phyloP scores from a whole-genome alignment of 2,797 vertebrate species.

The Phoebastria nigripes region DNA sequence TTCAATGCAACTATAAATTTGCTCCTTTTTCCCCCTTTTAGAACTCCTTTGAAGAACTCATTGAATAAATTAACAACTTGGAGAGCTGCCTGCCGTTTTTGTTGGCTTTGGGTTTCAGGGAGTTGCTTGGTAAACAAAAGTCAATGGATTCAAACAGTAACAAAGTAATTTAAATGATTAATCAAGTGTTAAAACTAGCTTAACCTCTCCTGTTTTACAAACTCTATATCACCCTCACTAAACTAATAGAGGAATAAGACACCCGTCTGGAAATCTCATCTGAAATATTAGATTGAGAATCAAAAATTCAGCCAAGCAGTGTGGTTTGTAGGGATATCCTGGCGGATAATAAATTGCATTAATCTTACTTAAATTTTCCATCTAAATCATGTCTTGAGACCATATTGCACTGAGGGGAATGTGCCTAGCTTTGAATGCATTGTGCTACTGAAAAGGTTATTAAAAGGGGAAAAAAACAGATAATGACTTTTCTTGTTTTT shows the following conservation, averaged over 20 bases:
- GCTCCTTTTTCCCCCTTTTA: slow-evolving; percentile 47
- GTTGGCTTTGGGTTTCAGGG: slow-evolving; percentile 75
- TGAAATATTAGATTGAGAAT: slow-evolving; percentile 83
- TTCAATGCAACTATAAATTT: slow-evolving; percentile 72
- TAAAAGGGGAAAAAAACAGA: slow-evolving; percentile 51
- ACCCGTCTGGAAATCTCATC: slow-evolving; percentile 96
- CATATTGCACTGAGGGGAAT: slow-evolving; percentile 70
- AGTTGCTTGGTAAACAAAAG: slow-evolving; percentile 81
- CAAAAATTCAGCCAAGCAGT: slow-evolving; percentile 82
- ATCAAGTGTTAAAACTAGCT: slow-evolving; percentile 82
- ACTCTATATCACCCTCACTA: slow-evolving; percentile 90
- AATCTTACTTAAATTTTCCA: slow-evolving; percentile 91
- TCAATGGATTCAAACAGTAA: slow-evolving; percentile 74
- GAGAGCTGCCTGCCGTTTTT: slow-evolving; percentile 71
- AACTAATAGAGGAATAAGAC: slow-evolving; percentile 90
- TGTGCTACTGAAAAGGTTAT: slow-evolving; percentile 82
- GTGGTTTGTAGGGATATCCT: slow-evolving; percentile 95
- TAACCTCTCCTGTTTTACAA: slow-evolving; percentile 83
- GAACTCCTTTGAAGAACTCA: slow-evolving; percentile 74
- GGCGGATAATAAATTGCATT: slow-evolving; percentile 92
- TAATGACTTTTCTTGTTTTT: slow-evolving; percentile 62
- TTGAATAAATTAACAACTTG: slow-evolving; percentile 79
- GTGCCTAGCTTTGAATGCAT: slow-evolving; percentile 73
- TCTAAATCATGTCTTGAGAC: slow-evolving; percentile 79
- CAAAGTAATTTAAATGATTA: slow-evolving; percentile 80